Evolutionary conservation across 2,797 vertebrate species (phyloP), one percentile per base, ranked within the genome.

Genomic region (Galaxias olidus): DNA sequence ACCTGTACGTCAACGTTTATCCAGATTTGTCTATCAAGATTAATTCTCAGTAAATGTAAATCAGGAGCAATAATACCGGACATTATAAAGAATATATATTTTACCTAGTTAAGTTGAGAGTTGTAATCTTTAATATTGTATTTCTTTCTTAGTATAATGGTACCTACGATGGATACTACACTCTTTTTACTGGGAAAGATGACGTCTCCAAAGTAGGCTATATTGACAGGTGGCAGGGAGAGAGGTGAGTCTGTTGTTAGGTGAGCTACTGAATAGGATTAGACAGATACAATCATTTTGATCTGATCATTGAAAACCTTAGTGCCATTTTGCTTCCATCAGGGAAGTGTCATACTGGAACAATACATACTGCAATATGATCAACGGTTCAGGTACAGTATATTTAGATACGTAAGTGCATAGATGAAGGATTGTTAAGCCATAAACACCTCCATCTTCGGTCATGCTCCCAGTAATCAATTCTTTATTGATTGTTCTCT

Each of bases 341-440:
- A 94, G 93, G 63, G 68, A 19, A 0, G 52, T 94, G 46, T 0
- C 0, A 45, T 96, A 88, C 72, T 99, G 97, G 97, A 1, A 84
- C 0, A 75, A 92, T 76, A 0, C 0, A 0, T 87, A 94, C 75
- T 99, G 97, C 0, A 73, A 96, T 88, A 91, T 94, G 95, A 77
- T 99, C 82, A 99, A 99, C 42, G 97, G 97, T 41, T 96, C 97
- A 91, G 96, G 97, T 98, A 74, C 72, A 91, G 48, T 46, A 30
- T 30, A 30, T 30, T 30, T 30, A 30, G 30, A 30, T 30, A 30
- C 30, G 30, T 30, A 30, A 30, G 30, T 30, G 30, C 30, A 30
- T 30, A 30, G 30, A 30, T 30, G 30, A 30, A 0, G 15, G 11
- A 11, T 42, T 14, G 30, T 56, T 46, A 15, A 52, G 15, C 8